Base-by-base conservation (phyloP, 2,888 invertebrate genomes). In the Erebia palarica region DNA sequence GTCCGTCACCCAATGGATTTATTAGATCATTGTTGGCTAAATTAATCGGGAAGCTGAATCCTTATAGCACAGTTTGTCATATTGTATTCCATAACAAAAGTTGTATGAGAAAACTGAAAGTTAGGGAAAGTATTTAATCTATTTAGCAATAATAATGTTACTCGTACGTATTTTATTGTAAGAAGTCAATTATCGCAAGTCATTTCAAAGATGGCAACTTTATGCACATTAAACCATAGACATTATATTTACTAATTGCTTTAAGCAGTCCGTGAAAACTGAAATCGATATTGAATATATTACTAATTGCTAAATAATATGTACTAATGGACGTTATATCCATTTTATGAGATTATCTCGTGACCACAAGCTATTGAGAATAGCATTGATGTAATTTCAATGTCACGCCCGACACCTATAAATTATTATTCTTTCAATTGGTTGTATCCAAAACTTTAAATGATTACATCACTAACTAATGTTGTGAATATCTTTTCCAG, bases 401-500 rank as follows among this genome's bases (percentile, higher is more conserved):
- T 44, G 16, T 58, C 57, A 58, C 27, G 57, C 21, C 16, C 9
- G 8, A 53, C n/a, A 16, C 18, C 8, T 16, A 55, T 18, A 55
- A 3, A 16, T 11, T 16, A 55, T 18, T 18, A 55, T 16, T 9
- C 18, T 7, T 36, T 1, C 36, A 36, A 44, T 36, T 13, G 51
- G 63, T 0, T 70, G n/a, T n/a, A 64, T 18, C 18, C 27, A n/a
- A 53, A 16, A 9, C 57, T 9, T 13, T 10, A 60, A 60, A 63
- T 7, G 16, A 21, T 18, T 61, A 16, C 11, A 61, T 44, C 18
- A 57, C 55, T 55, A 11, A 57, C 55, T 55, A 11, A 44, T 47
- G 47, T 63, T 44, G 18, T n/a, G 9, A 27, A n/a, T 8, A 16
- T 53, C 14, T 63, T 70, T 91, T 88, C 60, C 86, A 94, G 94